Conservation (phyloP, 2,113 vertebrate species). For the Serilophus lunatus region DNA sequence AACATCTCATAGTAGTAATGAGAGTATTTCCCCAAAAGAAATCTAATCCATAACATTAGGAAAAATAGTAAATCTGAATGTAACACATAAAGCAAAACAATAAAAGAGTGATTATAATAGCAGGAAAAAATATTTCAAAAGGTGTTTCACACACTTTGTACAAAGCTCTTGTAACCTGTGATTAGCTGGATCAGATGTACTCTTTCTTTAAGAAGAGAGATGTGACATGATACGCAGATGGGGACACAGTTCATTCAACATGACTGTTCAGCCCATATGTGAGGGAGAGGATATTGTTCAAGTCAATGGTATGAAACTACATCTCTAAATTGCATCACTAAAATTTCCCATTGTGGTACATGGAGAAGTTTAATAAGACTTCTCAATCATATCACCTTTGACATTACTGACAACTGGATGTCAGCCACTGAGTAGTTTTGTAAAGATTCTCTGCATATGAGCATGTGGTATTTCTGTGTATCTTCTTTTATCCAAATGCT, state of each 20-base stretch:
- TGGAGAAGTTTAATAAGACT: no score
- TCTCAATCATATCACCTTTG: background rate
- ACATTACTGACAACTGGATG: background rate
- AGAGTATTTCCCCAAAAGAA: no score
- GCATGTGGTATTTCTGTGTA: background rate
- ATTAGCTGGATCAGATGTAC: background rate
- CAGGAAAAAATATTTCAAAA: background rate
- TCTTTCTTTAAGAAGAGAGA: background rate
- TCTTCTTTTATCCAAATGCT: background rate
- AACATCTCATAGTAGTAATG: no score
- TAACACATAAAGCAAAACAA: background rate
- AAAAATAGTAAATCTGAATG: background rate
- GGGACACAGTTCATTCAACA: background rate
- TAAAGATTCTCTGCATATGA: background rate
- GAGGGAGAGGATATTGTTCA: background rate
- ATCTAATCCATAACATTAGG: no score
- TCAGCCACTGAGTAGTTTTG: background rate
- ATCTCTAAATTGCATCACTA: background rate
- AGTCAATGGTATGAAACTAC: background rate
- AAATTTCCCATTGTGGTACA: background rate
- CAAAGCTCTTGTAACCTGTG: background rate
- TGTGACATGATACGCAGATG: no score
- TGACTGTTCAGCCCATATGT: background rate
- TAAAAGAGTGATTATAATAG: background rate
- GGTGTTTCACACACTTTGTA: background rate